These are phyloP conservation scores for Anneissia japonica DNA, from an alignment of 35 echinoderm and acorn worm species.

Conservation along the genomic window DNA sequence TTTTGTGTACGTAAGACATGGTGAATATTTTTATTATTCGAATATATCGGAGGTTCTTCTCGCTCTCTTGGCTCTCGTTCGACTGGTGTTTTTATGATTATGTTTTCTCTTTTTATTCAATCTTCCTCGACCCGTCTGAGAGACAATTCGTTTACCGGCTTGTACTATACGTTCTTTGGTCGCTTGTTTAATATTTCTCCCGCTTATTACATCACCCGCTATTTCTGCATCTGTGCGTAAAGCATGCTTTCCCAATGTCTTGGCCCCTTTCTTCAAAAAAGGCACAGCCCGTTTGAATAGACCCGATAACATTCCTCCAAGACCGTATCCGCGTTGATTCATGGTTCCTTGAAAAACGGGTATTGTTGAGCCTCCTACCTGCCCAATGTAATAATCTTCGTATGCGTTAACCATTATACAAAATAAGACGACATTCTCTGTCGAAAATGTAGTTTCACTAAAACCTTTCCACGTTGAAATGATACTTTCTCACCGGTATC, in stretches of 20 bases:
- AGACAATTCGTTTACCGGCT: not conserved
- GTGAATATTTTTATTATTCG: not conserved
- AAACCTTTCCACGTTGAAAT: conserved; percentile 47
- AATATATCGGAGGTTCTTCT: conserved; percentile 27
- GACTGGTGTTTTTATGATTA: not conserved
- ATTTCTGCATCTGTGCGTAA: conserved; percentile 46
- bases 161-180: not conserved
- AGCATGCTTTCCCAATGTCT: conserved; percentile 45
- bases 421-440: conserved; percentile 36
- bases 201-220: conserved; percentile 30
- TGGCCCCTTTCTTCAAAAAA: conserved; percentile 47
- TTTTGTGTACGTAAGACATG: conserved; percentile 46
- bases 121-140: not conserved
- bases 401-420: conserved; percentile 20
- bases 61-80: not conserved
- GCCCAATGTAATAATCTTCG: conserved; percentile 18
- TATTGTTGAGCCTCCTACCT: not conserved
- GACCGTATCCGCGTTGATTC: conserved; percentile 33
- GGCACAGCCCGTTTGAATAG: conserved; percentile 52
- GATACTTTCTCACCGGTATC: conserved; percentile 37
- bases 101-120: conserved; percentile 26
- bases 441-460: conserved; percentile 46
- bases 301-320: conserved; percentile 41
- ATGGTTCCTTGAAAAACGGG: conserved; percentile 17
- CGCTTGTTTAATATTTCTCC: not conserved